Base-by-base conservation (phyloP, 2,888 invertebrate genomes). In the Allacma fusca region DNA sequence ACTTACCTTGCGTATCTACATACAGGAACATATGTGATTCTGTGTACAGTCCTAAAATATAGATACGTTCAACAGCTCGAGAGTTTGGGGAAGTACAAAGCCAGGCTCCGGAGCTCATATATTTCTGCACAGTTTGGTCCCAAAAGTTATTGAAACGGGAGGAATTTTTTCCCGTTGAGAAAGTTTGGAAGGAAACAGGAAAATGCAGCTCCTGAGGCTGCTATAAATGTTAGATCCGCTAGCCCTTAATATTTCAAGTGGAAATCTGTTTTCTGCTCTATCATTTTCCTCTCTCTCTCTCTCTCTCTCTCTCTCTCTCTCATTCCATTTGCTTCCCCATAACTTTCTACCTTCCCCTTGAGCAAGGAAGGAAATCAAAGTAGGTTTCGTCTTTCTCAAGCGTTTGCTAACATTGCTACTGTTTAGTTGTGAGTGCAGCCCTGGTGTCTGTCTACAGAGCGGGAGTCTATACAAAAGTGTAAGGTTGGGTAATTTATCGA, bases 251-350 rank as follows among this genome's bases (percentile, higher is more conserved):
- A 50, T 50, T 50, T 50, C 50, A 50, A 50, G 50, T 50, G 50
- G 50, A 50, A 50, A 50, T 50, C 50, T 50, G 50, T 50, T 50
- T 50, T 50, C 50, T 50, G 50, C 50, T 50, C 50, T 50, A 50
- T 50, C 50, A 50, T 50, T 50, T 50, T n/a, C 50, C 50, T 50
- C n/a, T 19, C 13, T 50, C 50, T 50, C 19, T 50, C 50, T 50
- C n/a, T 50, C 50, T 50, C 50, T 50, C 16, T 34, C 34, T 34
- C 34, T 34, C 34, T 34, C 50, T 50, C 50, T 50, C 16, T n/a
- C 50, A 2, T 4, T 50, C 50, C 19, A 50, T 34, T 34, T 34
- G 4, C 4, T 16, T 50, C 50, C 16, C 16, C 2, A 5, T 19
- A 50, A 50, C 50, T 50, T 50, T 50, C n/a, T 50, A 50, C 16